These are phyloP conservation scores for Nemoura dubitans DNA, from an alignment of 2,888 invertebrate genomes.

Conservation along the genomic window DNA sequence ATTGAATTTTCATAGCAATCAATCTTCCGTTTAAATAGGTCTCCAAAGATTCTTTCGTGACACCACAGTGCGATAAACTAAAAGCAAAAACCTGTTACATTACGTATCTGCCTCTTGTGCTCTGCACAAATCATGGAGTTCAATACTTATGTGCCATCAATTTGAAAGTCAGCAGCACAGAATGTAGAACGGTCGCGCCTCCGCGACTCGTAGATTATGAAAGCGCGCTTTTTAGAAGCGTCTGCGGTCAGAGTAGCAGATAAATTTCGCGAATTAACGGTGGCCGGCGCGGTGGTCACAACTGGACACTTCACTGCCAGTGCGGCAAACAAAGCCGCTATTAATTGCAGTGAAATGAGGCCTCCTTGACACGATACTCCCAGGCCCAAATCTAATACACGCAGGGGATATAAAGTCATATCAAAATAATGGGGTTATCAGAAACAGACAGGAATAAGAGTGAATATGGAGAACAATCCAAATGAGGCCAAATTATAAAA, in stretches of 20 bases:
- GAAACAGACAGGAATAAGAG: neutral
- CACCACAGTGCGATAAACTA: neutral
- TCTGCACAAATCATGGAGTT: constrained; percentile 12
- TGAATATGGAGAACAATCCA: neutral
- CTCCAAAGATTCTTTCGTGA: constrained; percentile 12
- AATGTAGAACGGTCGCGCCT: neutral
- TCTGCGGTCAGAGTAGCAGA: neutral
- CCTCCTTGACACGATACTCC: neutral
- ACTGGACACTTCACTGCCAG: constrained; percentile 1
- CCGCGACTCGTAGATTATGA: neutral
- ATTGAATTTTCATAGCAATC: neutral
- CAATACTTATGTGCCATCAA: neutral
- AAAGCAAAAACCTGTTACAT: constrained; percentile 12
- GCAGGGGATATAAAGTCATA: neutral
- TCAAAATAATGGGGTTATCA: neutral
- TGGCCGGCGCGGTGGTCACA: neutral
- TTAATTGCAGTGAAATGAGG: neutral
- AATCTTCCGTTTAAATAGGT: constrained; percentile 3
- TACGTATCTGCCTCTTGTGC: neutral
- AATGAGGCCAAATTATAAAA: neutral
- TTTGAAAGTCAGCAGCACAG: neutral
- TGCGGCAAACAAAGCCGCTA: neutral
- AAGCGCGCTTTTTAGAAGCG: neutral
- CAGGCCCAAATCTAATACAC: neutral
- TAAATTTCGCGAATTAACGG: neutral